phyloP scores from a whole-genome alignment of 2,113 vertebrate species.

The Rutilus rutilus region DNA sequence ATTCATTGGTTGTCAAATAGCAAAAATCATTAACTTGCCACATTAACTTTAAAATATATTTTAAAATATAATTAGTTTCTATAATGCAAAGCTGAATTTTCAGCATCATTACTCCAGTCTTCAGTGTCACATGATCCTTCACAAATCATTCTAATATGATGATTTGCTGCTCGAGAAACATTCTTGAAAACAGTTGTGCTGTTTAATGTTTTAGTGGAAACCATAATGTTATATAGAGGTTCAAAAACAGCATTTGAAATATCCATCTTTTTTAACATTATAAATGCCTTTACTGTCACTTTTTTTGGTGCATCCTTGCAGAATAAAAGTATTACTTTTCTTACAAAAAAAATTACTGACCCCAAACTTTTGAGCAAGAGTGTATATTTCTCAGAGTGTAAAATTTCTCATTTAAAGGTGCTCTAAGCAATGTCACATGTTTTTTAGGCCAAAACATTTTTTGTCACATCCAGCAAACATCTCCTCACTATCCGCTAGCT shows the following conservation, averaged over 20 bases:
- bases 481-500: too few relatives aligned
- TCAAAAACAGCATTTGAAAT: background rate
- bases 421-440: too few relatives aligned
- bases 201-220: background rate
- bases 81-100: background rate
- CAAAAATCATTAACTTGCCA: background rate
- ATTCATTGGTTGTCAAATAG: background rate
- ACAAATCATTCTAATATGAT: background rate
- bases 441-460: too few relatives aligned
- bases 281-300: background rate
- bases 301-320: background rate
- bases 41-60: background rate
- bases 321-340: background rate
- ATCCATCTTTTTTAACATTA: background rate
- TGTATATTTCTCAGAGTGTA: background rate
- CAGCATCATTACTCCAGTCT: background rate
- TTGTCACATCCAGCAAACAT: too few relatives aligned
- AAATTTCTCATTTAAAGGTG: background rate
- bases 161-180: background rate
- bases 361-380: background rate
- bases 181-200: background rate
- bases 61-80: background rate
- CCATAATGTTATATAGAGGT: too few relatives aligned
- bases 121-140: background rate
- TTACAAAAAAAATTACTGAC: background rate